Evolutionary conservation across 2,888 invertebrate genomes (phyloP).

Genomic region (Drosophila austrosaltans): DNA sequence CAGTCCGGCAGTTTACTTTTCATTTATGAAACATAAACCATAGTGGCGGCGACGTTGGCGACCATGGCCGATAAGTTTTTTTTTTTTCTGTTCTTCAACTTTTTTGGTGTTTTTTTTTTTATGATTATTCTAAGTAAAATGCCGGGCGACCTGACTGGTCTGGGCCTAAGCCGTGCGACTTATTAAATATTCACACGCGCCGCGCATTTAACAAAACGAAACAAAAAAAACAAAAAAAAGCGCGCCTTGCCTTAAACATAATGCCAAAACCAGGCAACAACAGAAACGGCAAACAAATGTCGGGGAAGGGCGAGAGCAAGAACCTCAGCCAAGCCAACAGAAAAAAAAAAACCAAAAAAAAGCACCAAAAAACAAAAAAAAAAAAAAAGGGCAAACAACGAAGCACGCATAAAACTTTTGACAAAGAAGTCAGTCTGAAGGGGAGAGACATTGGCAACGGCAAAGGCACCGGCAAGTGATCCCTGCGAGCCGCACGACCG

Average conservation of each 20-base stretch:
- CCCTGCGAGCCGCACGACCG: slow-evolving; percentile 68
- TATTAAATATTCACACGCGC: slow-evolving; percentile 79
- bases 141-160: slow-evolving; percentile 38
- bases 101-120: slow-evolving; percentile 39
- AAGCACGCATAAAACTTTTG: slow-evolving; percentile 76
- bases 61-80: slow-evolving; percentile 60
- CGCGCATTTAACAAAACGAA: slow-evolving; percentile 73
- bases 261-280: slow-evolving; percentile 54
- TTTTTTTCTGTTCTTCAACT: background rate
- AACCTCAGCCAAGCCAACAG: slow-evolving; percentile 42
- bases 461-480: slow-evolving; percentile 46
- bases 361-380: slow-evolving; percentile 37
- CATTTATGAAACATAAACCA: slow-evolving; percentile 62
- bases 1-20: slow-evolving; percentile 68
- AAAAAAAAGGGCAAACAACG: slow-evolving; percentile 59
- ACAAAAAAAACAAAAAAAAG: slow-evolving; percentile 40
- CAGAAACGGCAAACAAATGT: slow-evolving; percentile 26
- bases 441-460: slow-evolving; percentile 9
- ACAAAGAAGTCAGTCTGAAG: slow-evolving; percentile 61
- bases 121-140: slow-evolving; percentile 75
- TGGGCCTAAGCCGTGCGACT: slow-evolving; percentile 52
- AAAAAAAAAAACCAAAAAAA: slow-evolving; percentile 18
- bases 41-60: slow-evolving; percentile 50
- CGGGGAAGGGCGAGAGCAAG: slow-evolving; percentile 16
- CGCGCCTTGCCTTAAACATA: slow-evolving; percentile 46